These are phyloP conservation scores for Fundulus diaphanus DNA, from an alignment of 2,797 vertebrate genomes.

Conservation along the genomic window DNA sequence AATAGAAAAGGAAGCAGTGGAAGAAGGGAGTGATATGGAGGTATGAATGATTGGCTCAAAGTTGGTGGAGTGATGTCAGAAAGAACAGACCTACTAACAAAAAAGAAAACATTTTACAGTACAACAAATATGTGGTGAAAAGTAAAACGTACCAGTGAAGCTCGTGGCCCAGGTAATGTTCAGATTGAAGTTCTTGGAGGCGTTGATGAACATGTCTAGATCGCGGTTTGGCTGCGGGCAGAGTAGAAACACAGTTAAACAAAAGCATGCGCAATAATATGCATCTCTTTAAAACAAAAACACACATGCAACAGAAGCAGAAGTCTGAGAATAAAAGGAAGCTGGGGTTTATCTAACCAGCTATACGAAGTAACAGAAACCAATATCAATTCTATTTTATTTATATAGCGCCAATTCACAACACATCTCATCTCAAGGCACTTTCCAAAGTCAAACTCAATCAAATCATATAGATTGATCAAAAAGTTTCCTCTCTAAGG, in stretches of 20 bases:
- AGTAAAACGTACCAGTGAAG: constrained; percentile 86
- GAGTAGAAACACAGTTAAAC: neutral
- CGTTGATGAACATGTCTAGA: constrained; percentile 98
- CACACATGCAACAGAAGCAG: neutral
- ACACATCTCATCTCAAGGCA: too few species aligned
- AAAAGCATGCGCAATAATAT: neutral
- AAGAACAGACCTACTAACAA: neutral
- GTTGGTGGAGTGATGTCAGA: neutral
- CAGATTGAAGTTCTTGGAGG: constrained; percentile 99
- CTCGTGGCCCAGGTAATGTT: constrained; percentile 98
- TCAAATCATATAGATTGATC: too few species aligned
- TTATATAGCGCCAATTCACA: too few species aligned
- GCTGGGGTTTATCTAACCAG: neutral
- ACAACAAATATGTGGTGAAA: neutral
- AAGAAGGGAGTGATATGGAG: neutral
- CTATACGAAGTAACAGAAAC: too few species aligned
- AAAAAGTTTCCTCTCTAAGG: too few species aligned
- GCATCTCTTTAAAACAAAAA: neutral
- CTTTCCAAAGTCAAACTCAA: too few species aligned
- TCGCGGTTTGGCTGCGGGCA: constrained; percentile 91
- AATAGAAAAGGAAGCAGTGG: neutral
- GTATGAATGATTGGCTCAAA: too few species aligned
- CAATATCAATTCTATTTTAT: too few species aligned
- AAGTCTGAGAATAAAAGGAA: neutral
- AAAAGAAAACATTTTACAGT: too few species aligned